Percentiles rank a stretch among this genome's conserved stretches.
Conservation (phyloP, 2,888 invertebrate genomes). For the Tholera decimalis region DNA sequence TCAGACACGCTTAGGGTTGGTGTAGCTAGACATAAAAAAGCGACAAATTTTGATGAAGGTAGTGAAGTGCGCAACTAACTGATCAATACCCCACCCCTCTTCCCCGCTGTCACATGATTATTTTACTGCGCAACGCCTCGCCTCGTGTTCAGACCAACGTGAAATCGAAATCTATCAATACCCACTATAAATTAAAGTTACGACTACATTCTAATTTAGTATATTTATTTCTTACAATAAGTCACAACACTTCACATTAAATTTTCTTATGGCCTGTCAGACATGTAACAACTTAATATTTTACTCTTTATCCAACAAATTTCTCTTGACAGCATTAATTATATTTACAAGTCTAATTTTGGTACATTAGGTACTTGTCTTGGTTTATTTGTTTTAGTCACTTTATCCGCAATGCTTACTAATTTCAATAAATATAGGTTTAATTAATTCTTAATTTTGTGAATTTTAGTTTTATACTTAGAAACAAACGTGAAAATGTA, state of each 20-base stretch:
- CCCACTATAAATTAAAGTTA: background rate
- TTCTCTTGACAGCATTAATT: slow-evolving; percentile 16
- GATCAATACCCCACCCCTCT: no score
- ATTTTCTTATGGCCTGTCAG: slow-evolving; percentile 9
- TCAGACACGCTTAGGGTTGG: slow-evolving; percentile 14
- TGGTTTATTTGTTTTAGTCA: slow-evolving; percentile 2
- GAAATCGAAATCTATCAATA: background rate
- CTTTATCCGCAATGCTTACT: no score
- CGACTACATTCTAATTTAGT: no score
- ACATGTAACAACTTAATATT: background rate
- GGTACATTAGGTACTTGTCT: background rate
- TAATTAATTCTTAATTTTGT: background rate
- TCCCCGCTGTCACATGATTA: background rate
- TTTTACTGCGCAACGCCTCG: background rate
- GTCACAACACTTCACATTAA: slow-evolving; percentile 1
- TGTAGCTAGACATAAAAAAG: background rate
- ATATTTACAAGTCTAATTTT: no score
- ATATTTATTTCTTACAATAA: background rate
- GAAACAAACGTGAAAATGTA: background rate
- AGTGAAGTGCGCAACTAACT: background rate
- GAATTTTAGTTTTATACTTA: background rate
- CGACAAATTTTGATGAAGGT: background rate
- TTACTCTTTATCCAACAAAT: background rate
- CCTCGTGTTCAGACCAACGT: background rate
- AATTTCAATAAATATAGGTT: no score